Evolutionary conservation across 2,113 vertebrate species (phyloP).

Genomic region (Serinus canaria): DNA sequence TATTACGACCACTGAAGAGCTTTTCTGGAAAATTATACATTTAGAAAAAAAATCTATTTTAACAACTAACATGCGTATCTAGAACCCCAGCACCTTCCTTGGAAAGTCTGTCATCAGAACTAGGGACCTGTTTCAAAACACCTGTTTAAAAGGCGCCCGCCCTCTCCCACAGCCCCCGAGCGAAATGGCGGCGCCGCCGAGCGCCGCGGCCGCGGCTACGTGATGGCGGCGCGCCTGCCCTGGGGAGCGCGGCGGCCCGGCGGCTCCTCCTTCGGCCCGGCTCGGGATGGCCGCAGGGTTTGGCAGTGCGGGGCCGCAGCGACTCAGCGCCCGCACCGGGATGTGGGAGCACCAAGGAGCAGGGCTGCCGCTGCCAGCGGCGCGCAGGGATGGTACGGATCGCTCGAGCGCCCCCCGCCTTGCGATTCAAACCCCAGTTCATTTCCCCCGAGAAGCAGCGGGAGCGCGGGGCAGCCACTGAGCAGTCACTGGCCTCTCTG

Average conservation of each 20-base stretch:
- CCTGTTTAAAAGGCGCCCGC: fast-evolving
- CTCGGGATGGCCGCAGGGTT: neutral
- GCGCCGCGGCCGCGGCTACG: neutral
- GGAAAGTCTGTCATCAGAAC: neutral
- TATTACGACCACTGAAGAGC: fast-evolving
- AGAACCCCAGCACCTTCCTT: fast-evolving
- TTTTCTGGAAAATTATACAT: neutral
- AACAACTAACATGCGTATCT: fast-evolving
- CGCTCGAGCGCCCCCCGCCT: neutral
- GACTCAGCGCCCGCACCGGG: neutral
- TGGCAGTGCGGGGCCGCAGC: neutral
- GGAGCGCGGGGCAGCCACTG: neutral
- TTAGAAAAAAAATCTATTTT: neutral
- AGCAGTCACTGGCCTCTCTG: neutral
- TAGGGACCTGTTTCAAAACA: too few species aligned
- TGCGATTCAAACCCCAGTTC: neutral
- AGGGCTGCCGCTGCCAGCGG: neutral
- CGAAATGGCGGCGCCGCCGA: neutral
- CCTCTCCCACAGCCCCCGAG: neutral
- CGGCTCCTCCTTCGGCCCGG: neutral
- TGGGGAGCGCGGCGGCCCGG: neutral
- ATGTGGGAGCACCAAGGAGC: neutral
- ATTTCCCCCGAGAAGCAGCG: neutral
- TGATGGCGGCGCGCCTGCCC: neutral
- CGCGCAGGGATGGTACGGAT: neutral